Evolutionary conservation across 2,888 invertebrate species (phyloP), one percentile per base, ranked within the genome.

Genomic region (Panzeria rudis): DNA sequence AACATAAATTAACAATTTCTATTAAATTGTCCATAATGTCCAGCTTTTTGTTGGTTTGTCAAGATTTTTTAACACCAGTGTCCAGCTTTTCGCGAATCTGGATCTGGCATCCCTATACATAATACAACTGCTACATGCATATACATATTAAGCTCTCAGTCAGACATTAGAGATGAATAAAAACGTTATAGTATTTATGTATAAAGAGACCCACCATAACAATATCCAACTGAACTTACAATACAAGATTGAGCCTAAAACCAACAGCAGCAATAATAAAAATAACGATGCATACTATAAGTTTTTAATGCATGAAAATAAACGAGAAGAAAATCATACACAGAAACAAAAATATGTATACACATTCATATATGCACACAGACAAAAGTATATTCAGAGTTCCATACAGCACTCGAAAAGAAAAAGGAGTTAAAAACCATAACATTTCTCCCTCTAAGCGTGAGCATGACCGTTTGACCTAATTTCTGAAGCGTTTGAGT

Each of bases 401-500:
- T n/a, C n/a, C n/a, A 17, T 38, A 50, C 79, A 86, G 56, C 59
- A 73, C 38, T 52, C 41, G 17, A 79, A 82, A 86, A 54, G 52
- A 66, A 78, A 81, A 78, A 75, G 82, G 77, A 78, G 73, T 85
- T 82, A 52, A 78, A 79, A 82, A 78, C 82, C 82, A 81, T 75
- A 85, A 75, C 73, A 75, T 83, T 80, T 80, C 71, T 82, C 73
- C 84, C 86, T 81, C 84, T 77, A 87, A 87, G 86, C 86, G 87
- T 87, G 88, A 89, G 88, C 90, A 90, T 91, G 91, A 91, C 91
- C 90, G 90, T 91, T 91, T 91, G 92, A 91, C 91, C 92, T 87
- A 91, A 91, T 91, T 91, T 89, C 86, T 82, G 77, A 78, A 83
- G 85, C 86, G 84, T 83, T 82, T 87, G 88, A 88, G 88, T 88